Conservation (phyloP, 2,797 vertebrate genomes). For the Aeoliscus strigatus region DNA sequence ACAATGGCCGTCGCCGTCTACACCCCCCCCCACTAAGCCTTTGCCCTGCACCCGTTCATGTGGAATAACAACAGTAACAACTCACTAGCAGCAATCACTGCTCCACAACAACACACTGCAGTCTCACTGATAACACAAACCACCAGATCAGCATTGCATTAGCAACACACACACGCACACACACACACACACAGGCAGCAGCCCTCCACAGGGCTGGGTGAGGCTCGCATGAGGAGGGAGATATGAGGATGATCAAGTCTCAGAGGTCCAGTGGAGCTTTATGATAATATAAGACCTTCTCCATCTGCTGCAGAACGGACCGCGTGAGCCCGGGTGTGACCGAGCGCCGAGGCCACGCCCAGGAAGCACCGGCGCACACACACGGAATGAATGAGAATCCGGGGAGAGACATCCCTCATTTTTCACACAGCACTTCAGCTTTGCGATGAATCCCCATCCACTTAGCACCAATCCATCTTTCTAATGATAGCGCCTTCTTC, state of each 20-base stretch:
- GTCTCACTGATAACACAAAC: constrained; percentile 58
- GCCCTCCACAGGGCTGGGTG: constrained; percentile 12
- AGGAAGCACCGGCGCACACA: constrained; percentile 19
- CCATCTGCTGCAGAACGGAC: constrained; percentile 44
- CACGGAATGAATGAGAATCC: constrained; percentile 17
- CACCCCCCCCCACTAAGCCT: constrained; percentile 3
- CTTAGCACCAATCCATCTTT: constrained; percentile 48
- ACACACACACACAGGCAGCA: constrained; percentile 9
- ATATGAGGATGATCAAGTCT: constrained; percentile 59
- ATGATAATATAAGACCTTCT: constrained; percentile 52
- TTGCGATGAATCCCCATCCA: constrained; percentile 49
- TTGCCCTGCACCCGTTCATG: constrained; percentile 29
- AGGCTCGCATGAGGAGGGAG: constrained; percentile 34
- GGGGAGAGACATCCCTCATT: constrained; percentile 42
- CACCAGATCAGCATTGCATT: constrained; percentile 59
- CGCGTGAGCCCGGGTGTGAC: constrained; percentile 27
- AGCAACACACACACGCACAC: constrained; percentile 25
- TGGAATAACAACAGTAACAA: constrained; percentile 54
- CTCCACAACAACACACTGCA: constrained; percentile 51
- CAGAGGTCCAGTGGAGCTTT: constrained; percentile 35
- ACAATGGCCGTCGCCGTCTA: constrained; percentile 29
- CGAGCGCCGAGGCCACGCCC: constrained; percentile 36
- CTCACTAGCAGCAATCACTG: constrained; percentile 48
- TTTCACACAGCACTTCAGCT: constrained; percentile 37
- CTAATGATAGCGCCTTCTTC: constrained; percentile 51